Base-by-base conservation (phyloP, 1,140 invertebrate genomes). In the Drosophila sproati region DNA sequence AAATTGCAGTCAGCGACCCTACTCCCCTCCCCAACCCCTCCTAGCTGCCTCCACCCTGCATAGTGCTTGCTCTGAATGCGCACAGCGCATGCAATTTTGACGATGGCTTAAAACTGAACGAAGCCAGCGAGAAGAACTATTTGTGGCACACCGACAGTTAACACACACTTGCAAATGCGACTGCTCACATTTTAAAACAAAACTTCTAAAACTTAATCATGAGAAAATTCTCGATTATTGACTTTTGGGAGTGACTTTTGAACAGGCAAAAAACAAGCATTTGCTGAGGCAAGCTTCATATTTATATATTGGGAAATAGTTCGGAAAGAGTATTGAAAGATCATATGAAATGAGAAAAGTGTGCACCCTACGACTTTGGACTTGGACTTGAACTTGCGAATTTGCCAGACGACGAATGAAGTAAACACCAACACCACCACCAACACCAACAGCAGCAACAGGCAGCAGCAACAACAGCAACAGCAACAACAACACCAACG, bases 361-460 rank as follows among this genome's bases (percentile, higher is more conserved):
- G 39, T 2, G 10, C 39, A 78, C 82, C 81, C 81, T 86, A 73
- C 62, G 67, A 68, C 68, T 7, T 43, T 41, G 28, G 39, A 59
- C 57, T 71, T 83, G 83, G 85, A 70, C 80, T 88, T 88, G 85
- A 88, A 89, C 85, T 89, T 89, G 85, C 82, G 80, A 88, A 89
- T 88, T 88, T 85, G 83, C 73, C 69, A 88, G 82, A 82, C 78
- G 85, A 86, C 81, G 73, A 83, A 73, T 73, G 60, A 55, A 60
- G 73, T 45, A 63, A 77, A 71, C 70, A 73, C 61, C 73, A 73
- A 45, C 39, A 60, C 41, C 67, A 77, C 41, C 59, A 55, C 2
- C 55, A 75, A n/a, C 55, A 71, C 7, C 48, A 52, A 47, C 71
- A 72, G 41, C 48, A 68, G 29, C 72, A 57, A 37, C 56, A 66